phyloP scores from a whole-genome alignment of 2,888 invertebrate species.

The Anaspis maculata region DNA sequence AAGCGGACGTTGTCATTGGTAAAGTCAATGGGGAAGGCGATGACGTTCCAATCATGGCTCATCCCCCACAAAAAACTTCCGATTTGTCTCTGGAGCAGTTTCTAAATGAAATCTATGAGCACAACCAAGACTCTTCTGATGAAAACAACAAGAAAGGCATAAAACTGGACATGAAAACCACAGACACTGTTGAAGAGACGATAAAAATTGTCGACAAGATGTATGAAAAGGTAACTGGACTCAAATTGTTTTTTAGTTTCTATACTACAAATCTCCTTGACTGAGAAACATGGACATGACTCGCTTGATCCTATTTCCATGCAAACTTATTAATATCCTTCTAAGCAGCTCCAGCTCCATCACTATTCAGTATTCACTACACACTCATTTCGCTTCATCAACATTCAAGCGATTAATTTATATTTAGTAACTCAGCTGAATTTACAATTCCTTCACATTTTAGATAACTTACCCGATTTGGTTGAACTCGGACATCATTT shows the following conservation, averaged over 20 bases:
- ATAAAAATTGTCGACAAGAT: no score
- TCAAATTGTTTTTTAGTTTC: no score
- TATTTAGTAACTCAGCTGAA: conserved; percentile 1
- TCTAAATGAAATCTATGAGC: conserved; percentile 43
- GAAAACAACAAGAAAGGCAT: conserved; percentile 62
- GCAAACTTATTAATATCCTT: no score
- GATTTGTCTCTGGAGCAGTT: conserved; percentile 71
- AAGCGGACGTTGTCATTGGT: conserved; percentile 76
- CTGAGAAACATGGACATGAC: no score
- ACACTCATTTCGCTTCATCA: no score
- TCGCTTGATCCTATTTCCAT: no score
- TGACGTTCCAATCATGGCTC: conserved; percentile 72
- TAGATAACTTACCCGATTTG: conserved; percentile 69
- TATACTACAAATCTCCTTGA: no score
- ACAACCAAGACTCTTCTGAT: conserved; percentile 47
- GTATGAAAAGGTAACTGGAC: no score
- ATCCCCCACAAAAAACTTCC: conserved; percentile 65
- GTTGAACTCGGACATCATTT: conserved; percentile 81
- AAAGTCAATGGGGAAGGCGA: conserved; percentile 44
- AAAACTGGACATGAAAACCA: conserved; percentile 81
- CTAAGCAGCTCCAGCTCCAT: no score
- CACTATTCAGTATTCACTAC: no score
- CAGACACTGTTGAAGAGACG: conserved; percentile 60
- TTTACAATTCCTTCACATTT: conserved; percentile 19
- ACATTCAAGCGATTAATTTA: no score